These are phyloP conservation scores for Paramormyrops hopkinsi DNA, from an alignment of 2,797 vertebrate genomes.

Conservation along the genomic window DNA sequence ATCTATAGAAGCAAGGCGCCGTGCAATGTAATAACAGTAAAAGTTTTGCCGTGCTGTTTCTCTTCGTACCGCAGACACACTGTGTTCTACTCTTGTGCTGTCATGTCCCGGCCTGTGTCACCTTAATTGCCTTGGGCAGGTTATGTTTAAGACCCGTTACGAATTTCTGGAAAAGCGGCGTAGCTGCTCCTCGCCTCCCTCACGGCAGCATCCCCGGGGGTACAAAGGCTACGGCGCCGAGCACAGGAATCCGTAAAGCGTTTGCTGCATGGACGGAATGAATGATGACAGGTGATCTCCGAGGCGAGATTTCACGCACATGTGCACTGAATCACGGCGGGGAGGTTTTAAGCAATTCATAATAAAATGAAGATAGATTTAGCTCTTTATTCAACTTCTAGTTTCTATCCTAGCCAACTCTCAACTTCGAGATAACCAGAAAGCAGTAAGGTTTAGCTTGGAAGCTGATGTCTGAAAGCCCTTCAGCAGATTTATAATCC, in stretches of 20 bases:
- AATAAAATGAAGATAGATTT: neutral
- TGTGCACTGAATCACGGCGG: neutral
- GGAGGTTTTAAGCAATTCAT: neutral
- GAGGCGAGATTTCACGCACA: neutral
- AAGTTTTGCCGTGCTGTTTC: constrained; percentile 22
- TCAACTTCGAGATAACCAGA: neutral
- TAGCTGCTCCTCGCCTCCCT: constrained; percentile 51
- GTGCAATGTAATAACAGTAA: neutral
- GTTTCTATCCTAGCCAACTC: neutral
- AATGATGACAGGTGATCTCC: constrained; percentile 43
- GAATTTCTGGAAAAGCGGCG: neutral
- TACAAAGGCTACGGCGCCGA: constrained; percentile 30
- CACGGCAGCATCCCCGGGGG: constrained; percentile 34
- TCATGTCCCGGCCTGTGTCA: constrained; percentile 31
- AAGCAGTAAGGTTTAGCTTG: neutral
- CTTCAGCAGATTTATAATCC: neutral
- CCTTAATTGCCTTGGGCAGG: neutral
- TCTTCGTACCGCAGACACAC: neutral
- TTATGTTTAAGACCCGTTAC: neutral
- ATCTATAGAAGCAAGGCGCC: neutral
- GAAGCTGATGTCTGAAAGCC: neutral
- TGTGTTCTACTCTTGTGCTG: constrained; percentile 23
- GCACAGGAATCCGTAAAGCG: constrained; percentile 48
- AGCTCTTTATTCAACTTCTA: neutral
- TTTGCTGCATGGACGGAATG: constrained; percentile 50